These are phyloP conservation scores for Artemia sp. DNA, from an alignment of 2,888 invertebrate genomes.

Conservation along the genomic window DNA sequence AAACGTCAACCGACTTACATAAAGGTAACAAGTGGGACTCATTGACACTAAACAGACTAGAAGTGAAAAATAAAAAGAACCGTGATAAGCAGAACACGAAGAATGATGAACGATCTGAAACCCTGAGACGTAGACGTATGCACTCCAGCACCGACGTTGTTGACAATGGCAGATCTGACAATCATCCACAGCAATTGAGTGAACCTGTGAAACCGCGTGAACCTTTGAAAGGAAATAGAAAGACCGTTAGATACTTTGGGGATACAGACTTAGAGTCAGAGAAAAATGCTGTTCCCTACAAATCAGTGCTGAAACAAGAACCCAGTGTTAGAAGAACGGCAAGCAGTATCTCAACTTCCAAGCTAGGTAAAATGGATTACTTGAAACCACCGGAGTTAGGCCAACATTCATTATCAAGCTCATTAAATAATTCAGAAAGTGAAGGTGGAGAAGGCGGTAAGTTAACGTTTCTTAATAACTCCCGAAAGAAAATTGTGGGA, in stretches of 20 bases:
- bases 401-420: constrained; percentile 21
- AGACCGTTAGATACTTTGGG: constrained; percentile 50
- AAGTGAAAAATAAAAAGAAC: constrained; percentile 14
- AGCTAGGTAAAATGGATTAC: background rate
- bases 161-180: background rate
- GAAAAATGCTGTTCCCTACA: constrained; percentile 26
- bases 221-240: background rate
- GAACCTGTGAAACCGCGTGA: background rate
- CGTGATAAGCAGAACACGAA: background rate
- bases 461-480: background rate
- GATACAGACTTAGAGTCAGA: constrained; percentile 63
- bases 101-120: constrained; percentile 17
- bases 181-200: background rate
- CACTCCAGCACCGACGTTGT: background rate
- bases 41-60: constrained; percentile 15
- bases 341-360: constrained; percentile 16
- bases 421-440: constrained; percentile 25
- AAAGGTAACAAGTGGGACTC: constrained; percentile 12
- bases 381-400: constrained; percentile 11
- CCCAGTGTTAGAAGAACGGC: constrained; percentile 19
- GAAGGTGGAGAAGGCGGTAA: constrained; percentile 20
- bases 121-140: background rate
- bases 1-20: background rate
- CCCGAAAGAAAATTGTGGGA: too few species aligned
- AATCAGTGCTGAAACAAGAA: constrained; percentile 21